Evolutionary conservation across 2,797 vertebrate genomes (phyloP), one percentile per base, ranked within the genome.

Genomic region (Chanos chanos): DNA sequence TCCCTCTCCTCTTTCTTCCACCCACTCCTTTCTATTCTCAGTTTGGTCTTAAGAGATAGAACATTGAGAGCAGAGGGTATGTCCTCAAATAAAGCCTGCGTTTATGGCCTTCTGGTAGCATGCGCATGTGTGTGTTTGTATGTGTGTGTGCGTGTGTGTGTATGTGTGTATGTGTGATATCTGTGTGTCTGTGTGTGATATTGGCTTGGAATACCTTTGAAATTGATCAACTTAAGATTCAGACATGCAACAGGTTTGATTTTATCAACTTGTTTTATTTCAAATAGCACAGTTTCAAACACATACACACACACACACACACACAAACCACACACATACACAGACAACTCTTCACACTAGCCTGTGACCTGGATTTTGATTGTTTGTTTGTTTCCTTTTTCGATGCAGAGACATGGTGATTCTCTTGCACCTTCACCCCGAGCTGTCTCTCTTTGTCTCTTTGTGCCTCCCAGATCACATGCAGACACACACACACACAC

Each of bases 401-500:
- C n/a, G 54, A 21, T 24, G 10, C 37, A 33, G n/a, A 39, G 25
- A 34, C 30, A 47, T 27, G 31, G 25, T 57, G 25, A 44, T 60
- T 57, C 33, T 60, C 57, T 41, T 51, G 41, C 41, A 18, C 19
- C 19, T 18, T 18, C 18, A 30, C 21, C 31, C 36, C 61, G 45
- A 50, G 47, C 52, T 43, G 40, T 30, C 16, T n/a, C n/a, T n/a
- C n/a, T n/a, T n/a, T n/a, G n/a, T n/a, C n/a, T n/a, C n/a, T 21
- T 41, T 4, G 10, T 22, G 10, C 33, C 8, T 33, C 50, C 34
- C 4, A 61, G 19, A 31, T 52, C 7, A 40, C 3, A 56, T 68
- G 48, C 69, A 61, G 57, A 71, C 65, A 66, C 40, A 64, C 73
- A 52, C 41, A 10, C 8, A 13, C 41, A 39, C 31, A 5, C 21